phyloP scores from a whole-genome alignment of 2,797 vertebrate species.

The Falco columbarius region DNA sequence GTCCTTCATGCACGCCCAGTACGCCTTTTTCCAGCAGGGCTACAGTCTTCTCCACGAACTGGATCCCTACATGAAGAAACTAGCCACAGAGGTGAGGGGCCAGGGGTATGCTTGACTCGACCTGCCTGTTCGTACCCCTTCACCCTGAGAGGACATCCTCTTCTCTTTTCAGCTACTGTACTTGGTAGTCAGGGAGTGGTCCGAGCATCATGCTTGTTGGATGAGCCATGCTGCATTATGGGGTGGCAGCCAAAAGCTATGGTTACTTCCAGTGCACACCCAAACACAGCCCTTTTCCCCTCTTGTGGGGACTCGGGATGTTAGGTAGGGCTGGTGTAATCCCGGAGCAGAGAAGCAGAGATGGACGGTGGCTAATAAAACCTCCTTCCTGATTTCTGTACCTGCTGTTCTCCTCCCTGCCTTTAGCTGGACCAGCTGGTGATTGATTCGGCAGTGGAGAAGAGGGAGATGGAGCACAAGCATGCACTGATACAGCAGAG shows the following conservation, averaged over 20 bases:
- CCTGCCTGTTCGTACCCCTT: not conserved
- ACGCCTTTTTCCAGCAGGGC: conserved; percentile 95
- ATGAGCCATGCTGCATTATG: not conserved
- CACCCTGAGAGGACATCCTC: not conserved
- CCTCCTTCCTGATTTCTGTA: not conserved
- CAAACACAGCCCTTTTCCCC: not conserved
- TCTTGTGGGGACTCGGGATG: rapidly evolving
- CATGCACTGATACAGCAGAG: conserved; percentile 95
- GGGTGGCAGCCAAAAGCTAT: not conserved
- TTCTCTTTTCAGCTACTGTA: rapidly evolving
- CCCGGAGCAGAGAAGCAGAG: not conserved
- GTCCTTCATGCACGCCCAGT: conserved; percentile 97
- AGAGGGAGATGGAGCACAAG: conserved; percentile 97
- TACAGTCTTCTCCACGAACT: conserved; percentile 91
- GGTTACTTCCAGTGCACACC: not conserved
- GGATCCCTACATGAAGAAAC: conserved; percentile 95
- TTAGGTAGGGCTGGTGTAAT: not conserved
- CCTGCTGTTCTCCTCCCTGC: not conserved
- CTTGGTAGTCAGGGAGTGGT: not conserved
- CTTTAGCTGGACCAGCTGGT: conserved; percentile 94
- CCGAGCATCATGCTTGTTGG: not conserved
- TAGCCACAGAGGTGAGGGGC: conserved; percentile 90
- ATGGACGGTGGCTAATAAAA: not conserved
- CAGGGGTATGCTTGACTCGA: rapidly evolving
- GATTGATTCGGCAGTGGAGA: conserved; percentile 95